Evolutionary conservation across 2,113 vertebrate genomes (phyloP), one percentile per base, ranked within the genome.

Genomic region (Nettapus auritus): DNA sequence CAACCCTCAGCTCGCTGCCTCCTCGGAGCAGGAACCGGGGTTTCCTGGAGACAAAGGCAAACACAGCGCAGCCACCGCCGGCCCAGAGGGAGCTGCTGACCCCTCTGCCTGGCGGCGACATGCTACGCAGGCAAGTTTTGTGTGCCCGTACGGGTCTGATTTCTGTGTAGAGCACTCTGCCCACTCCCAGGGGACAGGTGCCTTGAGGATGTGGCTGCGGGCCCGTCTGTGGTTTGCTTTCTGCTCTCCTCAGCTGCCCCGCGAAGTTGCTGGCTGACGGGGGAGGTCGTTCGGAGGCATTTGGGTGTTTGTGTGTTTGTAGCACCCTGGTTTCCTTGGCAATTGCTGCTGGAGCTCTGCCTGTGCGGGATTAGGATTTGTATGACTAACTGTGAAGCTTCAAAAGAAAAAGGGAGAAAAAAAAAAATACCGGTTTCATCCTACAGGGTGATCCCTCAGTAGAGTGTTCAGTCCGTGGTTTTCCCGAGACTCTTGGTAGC

Each of bases 1-100:
- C 50, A 34, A 64, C 52, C 14, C 85, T 79, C 62, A 20, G 52
- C 22, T 26, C 23, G n/a, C 59, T 82, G 97, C 91, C 85, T 90
- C 59, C 66, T 93, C 23, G 33, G 82, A 96, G 42, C 78, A 89
- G 76, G 86, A 92, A 86, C 96, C 42, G 10, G 89, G 90, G 98
- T 98, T 96, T 96, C 97, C 95, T 96, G 96, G 98, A 96, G 94
- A 98, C 97, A 5, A 19, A 67, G 92, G 81, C 95, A 97, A 98
- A 98, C 97, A 97, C 85, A 97, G 56, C 85, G 77, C 64, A 0
- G 29, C 85, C 20, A 46, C 82, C 60, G 71, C 68, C 20, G 25
- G 26, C 17, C 0, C 1, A 11, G 20, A 48, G 38, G 11, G 26
- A 74, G n/a, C 10, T 1, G 12, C 40, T 50, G 50, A 62, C 85